These are phyloP conservation scores for Poecile atricapillus DNA, from an alignment of 2,113 vertebrate genomes.

Conservation along the genomic window DNA sequence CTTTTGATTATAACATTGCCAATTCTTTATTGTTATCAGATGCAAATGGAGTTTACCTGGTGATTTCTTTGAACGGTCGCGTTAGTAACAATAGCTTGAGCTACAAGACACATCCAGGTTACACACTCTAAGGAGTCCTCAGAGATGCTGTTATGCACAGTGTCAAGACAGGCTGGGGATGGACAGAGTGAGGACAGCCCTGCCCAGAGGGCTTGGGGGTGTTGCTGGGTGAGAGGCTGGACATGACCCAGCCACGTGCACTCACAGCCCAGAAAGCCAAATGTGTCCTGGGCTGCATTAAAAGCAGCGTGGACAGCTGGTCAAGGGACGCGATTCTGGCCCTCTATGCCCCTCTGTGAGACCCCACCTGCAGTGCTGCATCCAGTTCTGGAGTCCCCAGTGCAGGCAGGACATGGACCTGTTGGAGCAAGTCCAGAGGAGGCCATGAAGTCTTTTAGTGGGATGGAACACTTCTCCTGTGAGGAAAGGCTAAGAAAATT, in stretches of 20 bases:
- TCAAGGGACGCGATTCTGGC: accelerated
- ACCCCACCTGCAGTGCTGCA: background rate
- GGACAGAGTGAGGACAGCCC: background rate
- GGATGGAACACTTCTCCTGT: background rate
- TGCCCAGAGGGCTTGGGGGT: background rate
- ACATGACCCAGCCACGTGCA: background rate
- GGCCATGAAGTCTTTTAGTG: background rate
- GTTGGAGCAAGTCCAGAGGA: background rate
- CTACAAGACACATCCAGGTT: background rate
- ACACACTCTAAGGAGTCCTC: background rate
- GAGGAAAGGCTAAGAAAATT: background rate
- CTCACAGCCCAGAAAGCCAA: background rate
- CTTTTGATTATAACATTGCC: background rate
- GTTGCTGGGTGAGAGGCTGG: background rate
- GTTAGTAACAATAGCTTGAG: background rate
- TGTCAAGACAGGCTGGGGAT: background rate
- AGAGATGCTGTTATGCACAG: accelerated
- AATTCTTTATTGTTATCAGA: background rate
- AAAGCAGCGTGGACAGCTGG: background rate
- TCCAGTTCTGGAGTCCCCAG: background rate
- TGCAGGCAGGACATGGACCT: background rate
- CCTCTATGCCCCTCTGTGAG: background rate
- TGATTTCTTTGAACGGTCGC: background rate
- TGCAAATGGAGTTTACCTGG: background rate
- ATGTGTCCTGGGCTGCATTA: background rate